Percentiles rank a stretch among this genome's conserved stretches.
These are phyloP conservation scores for Brachionus calyciflorus DNA, from an alignment of 1,140 invertebrate species.

Conservation along the genomic window DNA sequence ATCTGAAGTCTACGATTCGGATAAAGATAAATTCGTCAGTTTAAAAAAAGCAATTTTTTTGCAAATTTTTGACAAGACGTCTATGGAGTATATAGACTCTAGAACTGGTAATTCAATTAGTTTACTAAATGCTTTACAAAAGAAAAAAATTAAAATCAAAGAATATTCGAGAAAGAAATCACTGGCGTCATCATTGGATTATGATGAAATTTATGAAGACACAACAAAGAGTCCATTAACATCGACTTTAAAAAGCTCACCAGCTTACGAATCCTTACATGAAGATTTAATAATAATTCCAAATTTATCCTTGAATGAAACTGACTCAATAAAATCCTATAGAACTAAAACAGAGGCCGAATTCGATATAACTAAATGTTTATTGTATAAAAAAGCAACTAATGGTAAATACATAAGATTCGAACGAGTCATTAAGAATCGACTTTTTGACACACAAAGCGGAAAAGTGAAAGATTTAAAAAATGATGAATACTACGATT, in stretches of 20 bases:
- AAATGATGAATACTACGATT: background rate
- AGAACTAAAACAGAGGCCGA: background rate
- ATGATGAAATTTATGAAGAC: background rate
- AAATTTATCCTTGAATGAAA: background rate
- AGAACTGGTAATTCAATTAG: background rate
- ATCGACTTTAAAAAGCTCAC: background rate
- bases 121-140: background rate
- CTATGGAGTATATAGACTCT: constrained; percentile 32
- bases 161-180: background rate
- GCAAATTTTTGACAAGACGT: background rate
- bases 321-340: background rate
- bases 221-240: background rate
- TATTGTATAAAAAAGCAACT: constrained; percentile 37
- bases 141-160: background rate
- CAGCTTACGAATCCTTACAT: background rate
- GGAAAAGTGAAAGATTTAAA: background rate
- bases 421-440: background rate
- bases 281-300: background rate
- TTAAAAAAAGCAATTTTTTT: constrained; percentile 26
- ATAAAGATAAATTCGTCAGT: background rate
- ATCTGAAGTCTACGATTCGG: constrained; percentile 24
- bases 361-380: background rate
- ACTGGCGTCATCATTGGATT: background rate
- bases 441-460: background rate
- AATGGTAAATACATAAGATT: constrained; percentile 18